phyloP scores from a whole-genome alignment of 2,888 invertebrate genomes.

The Ischnura elegans region DNA sequence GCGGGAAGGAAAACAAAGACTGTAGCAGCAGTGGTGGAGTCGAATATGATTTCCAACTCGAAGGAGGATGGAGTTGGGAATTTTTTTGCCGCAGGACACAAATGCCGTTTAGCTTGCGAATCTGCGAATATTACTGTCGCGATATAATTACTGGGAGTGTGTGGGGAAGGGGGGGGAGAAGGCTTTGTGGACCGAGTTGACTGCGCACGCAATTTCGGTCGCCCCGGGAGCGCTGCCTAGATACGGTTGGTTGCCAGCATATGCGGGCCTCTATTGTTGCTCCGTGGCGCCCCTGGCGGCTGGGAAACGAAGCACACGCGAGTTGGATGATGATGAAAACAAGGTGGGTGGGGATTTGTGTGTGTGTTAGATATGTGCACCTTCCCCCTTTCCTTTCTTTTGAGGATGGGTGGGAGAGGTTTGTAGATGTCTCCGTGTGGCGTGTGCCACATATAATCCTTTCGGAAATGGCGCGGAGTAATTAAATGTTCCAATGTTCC shows the following conservation, averaged over 20 bases:
- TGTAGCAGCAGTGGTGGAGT: too few species aligned
- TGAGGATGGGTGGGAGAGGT: not conserved
- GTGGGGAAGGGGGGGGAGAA: too few species aligned
- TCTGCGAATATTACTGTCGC: not conserved
- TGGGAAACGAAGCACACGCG: not conserved
- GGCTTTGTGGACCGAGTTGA: not conserved
- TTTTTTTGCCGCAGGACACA: not conserved
- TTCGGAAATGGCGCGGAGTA: conserved; percentile 15
- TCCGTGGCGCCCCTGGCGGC: not conserved
- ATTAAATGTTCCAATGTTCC: conserved; percentile 38
- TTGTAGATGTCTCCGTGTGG: not conserved
- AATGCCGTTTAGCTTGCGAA: not conserved
- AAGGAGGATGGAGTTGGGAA: not conserved
- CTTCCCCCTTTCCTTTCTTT: too few species aligned
- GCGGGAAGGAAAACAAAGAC: not conserved
- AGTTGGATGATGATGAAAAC: not conserved
- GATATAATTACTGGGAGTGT: not conserved
- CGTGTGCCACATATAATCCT: conserved; percentile 11
- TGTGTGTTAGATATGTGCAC: not conserved
- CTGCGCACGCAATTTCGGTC: not conserved
- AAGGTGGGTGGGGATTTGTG: not conserved
- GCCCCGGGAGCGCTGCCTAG: not conserved
- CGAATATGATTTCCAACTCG: not conserved
- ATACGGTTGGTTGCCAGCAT: not conserved
- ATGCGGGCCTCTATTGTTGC: not conserved